Base-by-base conservation (phyloP, 2,113 vertebrate species). In the Atractosteus spatula region DNA sequence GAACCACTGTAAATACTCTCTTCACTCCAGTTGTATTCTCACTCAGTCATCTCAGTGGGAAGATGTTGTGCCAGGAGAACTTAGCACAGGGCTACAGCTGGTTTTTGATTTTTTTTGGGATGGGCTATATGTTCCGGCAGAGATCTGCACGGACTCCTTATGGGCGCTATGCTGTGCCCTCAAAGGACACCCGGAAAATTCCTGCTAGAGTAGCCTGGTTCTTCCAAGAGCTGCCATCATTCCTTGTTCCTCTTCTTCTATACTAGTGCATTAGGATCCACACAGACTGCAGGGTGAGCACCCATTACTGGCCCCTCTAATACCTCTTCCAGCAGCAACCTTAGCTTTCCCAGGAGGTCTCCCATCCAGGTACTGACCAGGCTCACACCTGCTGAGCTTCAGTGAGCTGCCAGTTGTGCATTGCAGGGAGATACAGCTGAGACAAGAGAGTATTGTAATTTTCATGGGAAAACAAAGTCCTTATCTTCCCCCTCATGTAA, bases 171-270 rank as follows among this genome's bases (percentile, higher is more conserved):
- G 71, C 82, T 43, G 64, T 64, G 57, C 63, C 3, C 41, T 61
- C 71, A 13, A 1, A 41, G 45, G 3, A 4, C 0, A 4, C 0
- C 0, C 69, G 29, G 57, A 78, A 55, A 72, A 62, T 95, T 65
- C 84, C 94, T 0, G 92, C 94, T 12, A 85, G 86, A 62, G 71
- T 86, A 42, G 92, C 90, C 62, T 96, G 95, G 94, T 95, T 96
- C 83, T 71, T 95, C 71, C 94, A 95, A 85, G 94, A 96, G 85
- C 87, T 95, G 71, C 95, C 95, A 3, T 86, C 94, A 17, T 87
- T 95, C 80, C 77, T 83, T 69, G 85, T 94, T 14, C 89, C 95
- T 0, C 69, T 83, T 11, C 80, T 91, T 43, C 29, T 29, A 29
- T 29, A 29, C 29, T 29, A 2, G 29, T 1, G 29, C 29, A 29